Percentiles rank a stretch among this genome's conserved stretches.
Evolutionary conservation across 92 coral and sea anemone genomes (phyloP).

Genomic region (Epizoanthus scotinus): DNA sequence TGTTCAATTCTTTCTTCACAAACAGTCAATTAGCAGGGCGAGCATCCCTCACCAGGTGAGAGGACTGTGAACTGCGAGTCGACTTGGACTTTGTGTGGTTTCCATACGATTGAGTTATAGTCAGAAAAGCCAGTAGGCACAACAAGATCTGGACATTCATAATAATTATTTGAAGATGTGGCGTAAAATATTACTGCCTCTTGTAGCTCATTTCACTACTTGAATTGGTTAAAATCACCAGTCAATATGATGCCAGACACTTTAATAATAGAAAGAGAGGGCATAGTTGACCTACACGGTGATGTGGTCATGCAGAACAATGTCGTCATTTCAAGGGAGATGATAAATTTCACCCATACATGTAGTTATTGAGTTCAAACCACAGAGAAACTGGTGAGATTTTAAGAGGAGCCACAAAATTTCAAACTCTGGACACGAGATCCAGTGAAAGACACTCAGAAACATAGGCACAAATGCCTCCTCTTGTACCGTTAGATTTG

Average conservation of each 20-base stretch:
- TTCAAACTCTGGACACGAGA: too few relatives aligned
- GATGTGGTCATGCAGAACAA: too few relatives aligned
- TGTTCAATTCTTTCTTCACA: background rate
- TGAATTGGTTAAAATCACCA: conserved; percentile 39
- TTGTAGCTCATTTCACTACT: conserved; percentile 9
- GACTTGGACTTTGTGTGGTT: background rate
- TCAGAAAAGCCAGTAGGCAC: conserved; percentile 16
- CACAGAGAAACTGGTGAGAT: too few relatives aligned
- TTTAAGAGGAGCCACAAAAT: too few relatives aligned
- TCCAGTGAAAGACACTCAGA: too few relatives aligned
- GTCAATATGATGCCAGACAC: background rate
- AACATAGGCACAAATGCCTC: too few relatives aligned
- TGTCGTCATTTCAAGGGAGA: too few relatives aligned
- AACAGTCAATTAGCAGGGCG: conserved; percentile 1
- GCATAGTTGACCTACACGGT: too few relatives aligned
- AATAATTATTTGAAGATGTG: background rate
- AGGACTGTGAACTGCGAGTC: background rate
- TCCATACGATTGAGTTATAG: conserved; percentile 27
- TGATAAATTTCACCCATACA: too few relatives aligned
- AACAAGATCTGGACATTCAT: conserved; percentile 13
- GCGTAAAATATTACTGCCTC: background rate
- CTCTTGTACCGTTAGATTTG: conserved; percentile 7
- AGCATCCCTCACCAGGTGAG: conserved; percentile 14
- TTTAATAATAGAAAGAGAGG: too few relatives aligned
- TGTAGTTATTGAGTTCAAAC: too few relatives aligned